Base-by-base conservation (phyloP, 92 coral and sea anemone genomes). In the Umimayanthus kanabou region DNA sequence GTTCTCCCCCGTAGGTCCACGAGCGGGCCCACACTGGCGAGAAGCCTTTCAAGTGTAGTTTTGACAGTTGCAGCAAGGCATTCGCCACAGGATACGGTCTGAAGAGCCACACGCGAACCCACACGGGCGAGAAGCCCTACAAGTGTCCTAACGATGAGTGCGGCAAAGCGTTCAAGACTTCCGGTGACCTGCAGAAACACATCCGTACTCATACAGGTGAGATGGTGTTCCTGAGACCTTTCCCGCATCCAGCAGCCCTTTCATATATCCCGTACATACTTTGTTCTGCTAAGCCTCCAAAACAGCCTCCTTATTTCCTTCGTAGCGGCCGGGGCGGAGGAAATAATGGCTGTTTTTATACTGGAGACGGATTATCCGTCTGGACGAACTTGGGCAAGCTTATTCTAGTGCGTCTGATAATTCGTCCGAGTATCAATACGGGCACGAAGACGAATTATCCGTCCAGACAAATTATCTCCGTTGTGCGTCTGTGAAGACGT, bases 1-100 rank as follows among this genome's bases (percentile, higher is more conserved):
- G 30, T 5, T 64, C 50, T 45, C 3, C n/a, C 4, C 55, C 39
- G 65, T 85, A 97, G 99, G 99, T 97, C 39, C 99, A 97, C 74
- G 99, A 92, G 77, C 89, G 99, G 61, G 97, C 99, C 9, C 99
- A 97, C 88, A 97, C 98, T 25, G 99, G 99, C 11, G 99, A 97
- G 78, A 97, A 97, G 85, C 99, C 99, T 2, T 97, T 95, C 77
- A 97, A 95, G 84, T 97, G 99, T 40, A 73, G 90, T 30, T 96
- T 88, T 80, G 97, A 93, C 0, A 91, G 89, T 50, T 97, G 99
- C 76, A 94, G 93, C 76, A 97, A 95, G 64, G 99, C 99, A n/a
- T 97, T 97, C 67, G 99, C 99, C 11, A 97, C 99, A 5, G 99
- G 99, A 0, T 97, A 97, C 85, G 99, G 99, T 14, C 80, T 97